Base-by-base conservation (phyloP, 2,797 vertebrate species). In the Rachycentron canadum region DNA sequence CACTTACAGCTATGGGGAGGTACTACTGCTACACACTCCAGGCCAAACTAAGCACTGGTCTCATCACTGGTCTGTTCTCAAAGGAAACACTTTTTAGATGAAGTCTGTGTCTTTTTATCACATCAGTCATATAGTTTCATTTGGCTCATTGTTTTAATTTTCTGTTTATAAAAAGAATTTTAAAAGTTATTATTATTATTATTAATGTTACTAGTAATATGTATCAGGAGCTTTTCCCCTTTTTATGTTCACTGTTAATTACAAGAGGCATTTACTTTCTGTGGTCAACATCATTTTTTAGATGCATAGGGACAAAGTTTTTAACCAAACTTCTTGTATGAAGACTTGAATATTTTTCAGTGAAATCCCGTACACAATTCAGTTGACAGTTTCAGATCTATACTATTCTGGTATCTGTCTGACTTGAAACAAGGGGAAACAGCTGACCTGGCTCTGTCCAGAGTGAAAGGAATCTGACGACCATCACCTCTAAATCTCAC, bases 1-100 rank as follows among this genome's bases (percentile, higher is more conserved):
- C 91, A 95, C 95, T 94, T 97, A 96, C 96, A 94, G 95, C 96
- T 98, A 96, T 95, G 97, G 96, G 95, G 97, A 98, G 97, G 97
- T 98, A 98, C 90, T 85, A 34, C 84, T 88, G 82, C 75, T 26
- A 70, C 89, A 93, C 92, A 91, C 79, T 70, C 72, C 62, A 74
- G 81, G 62, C 41, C 62, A 38, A 59, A 82, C 56, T 8, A 5
- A 43, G 56, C 65, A 17, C 5, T 21, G 40, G 19, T 41, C 59
- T 59, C 34, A 55, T 30, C 19, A 38, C 12, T 32, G 8, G 32
- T 62, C 32, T 73, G 9, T 72, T 36, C 71, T 49, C 36, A 76
- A 45, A 49, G 30, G 6, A 67, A 69, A 67, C 7, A 7, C 16
- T 65, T 14, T 78, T 45, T 55, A 32, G 30, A 43, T 65, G 26